Percentiles rank a stretch among this genome's conserved stretches.
phyloP scores from a whole-genome alignment of 2,797 vertebrate species.

The Adrianichthys oophorus region DNA sequence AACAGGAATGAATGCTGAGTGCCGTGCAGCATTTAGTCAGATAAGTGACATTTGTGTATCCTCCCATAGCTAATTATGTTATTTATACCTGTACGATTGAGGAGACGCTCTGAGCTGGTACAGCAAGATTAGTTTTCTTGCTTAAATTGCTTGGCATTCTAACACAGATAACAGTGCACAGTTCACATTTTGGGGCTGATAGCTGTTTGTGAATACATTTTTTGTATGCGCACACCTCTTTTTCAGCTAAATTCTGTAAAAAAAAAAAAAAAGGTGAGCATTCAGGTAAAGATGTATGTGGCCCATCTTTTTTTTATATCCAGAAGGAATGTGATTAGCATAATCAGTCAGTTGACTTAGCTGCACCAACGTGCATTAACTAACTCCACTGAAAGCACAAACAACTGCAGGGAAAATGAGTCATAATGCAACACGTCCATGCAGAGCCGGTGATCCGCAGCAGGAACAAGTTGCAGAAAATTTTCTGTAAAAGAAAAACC shows the following conservation, averaged over 20 bases:
- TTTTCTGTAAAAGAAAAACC: constrained; percentile 4
- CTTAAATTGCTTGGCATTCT: constrained; percentile 70
- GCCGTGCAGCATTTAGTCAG: constrained; percentile 50
- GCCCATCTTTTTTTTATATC: neutral
- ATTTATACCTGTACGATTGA: constrained; percentile 61
- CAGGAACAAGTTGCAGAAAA: constrained; percentile 3
- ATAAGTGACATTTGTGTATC: constrained; percentile 74
- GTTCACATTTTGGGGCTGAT: constrained; percentile 55
- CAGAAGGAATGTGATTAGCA: neutral
- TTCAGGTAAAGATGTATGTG: neutral
- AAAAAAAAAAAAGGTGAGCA: constrained; percentile 2
- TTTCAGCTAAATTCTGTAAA: neutral
- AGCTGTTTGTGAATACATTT: constrained; percentile 19
- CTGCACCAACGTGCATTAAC: neutral
- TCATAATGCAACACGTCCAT: neutral
- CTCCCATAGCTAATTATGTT: constrained; percentile 73
- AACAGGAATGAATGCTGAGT: constrained; percentile 44
- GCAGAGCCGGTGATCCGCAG: constrained; percentile 6
- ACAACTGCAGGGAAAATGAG: constrained; percentile 2
- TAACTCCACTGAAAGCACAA: constrained; percentile 1
- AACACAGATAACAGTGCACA: constrained; percentile 62
- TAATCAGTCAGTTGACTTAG: neutral
- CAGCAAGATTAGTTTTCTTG: constrained; percentile 70
- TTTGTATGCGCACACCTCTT: constrained; percentile 1
- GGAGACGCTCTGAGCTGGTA: constrained; percentile 62